These are phyloP conservation scores for Symphodus melops DNA, from an alignment of 2,113 vertebrate species.

Conservation along the genomic window DNA sequence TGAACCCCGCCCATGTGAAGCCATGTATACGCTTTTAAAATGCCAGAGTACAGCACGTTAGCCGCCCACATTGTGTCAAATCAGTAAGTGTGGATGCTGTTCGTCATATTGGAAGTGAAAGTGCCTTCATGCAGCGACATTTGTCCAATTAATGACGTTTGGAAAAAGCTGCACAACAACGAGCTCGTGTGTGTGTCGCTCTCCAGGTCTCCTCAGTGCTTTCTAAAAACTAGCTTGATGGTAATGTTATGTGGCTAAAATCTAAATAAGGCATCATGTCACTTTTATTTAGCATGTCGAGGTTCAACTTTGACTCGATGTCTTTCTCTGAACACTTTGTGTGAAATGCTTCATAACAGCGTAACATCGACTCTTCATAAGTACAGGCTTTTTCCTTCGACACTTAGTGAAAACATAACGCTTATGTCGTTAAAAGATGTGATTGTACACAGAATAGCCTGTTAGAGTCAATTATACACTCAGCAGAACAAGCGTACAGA, in stretches of 20 bases:
- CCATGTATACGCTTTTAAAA: not conserved
- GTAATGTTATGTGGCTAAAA: not conserved
- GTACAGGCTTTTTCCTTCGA: no score
- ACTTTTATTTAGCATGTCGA: not conserved
- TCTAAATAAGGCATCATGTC: no score
- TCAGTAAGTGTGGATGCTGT: not conserved
- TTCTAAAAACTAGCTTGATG: not conserved
- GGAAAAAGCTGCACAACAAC: not conserved
- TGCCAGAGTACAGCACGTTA: not conserved
- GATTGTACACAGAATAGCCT: no score
- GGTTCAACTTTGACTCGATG: not conserved
- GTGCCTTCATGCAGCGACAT: not conserved
- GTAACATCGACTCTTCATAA: no score
- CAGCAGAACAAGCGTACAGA: no score
- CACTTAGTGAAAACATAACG: no score
- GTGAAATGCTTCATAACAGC: not conserved
- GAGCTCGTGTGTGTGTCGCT: not conserved
- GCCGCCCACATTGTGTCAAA: not conserved
- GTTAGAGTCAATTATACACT: no score
- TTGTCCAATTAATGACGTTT: not conserved
- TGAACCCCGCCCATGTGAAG: not conserved
- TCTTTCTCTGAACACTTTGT: not conserved
- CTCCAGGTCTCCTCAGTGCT: not conserved
- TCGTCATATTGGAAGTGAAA: not conserved
- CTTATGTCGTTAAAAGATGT: no score